Base-by-base conservation (phyloP, 1,140 invertebrate genomes). In the Trichogramma pretiosum region DNA sequence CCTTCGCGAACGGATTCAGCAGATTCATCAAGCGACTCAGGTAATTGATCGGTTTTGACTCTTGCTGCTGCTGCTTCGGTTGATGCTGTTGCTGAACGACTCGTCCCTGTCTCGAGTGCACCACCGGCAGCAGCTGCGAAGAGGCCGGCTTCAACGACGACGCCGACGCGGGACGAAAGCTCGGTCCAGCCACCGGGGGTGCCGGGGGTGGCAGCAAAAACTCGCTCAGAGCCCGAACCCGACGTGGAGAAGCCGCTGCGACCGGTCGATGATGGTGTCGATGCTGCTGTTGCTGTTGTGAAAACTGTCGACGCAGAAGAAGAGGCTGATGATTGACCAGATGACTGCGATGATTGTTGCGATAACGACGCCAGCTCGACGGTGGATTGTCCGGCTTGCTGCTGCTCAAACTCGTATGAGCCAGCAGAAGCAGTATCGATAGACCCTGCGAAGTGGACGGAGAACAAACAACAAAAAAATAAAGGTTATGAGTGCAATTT, bases 121-220 rank as follows among this genome's bases (percentile, higher is more conserved):
- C n/a, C n/a, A n/a, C n/a, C n/a, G n/a, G n/a, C n/a, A n/a, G 26
- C 13, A 13, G n/a, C 1, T 36, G 14, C 11, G 19, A 13, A 5
- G 48, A 14, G 11, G 37, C 28, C 4, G 22, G 8, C 8, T 21
- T 18, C 1, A n/a, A 10, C 10, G 37, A 30, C 5, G 36, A 3
- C 7, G 28, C 14, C 4, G 52, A 32, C 21, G 44, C 41, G 13
- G 28, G 43, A n/a, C 28, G 24, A 8, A 48, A 49, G 11, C 38
- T 43, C 1, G 56, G 11, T 49, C 48, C 17, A 55, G 14, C 24
- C 5, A 11, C 24, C 17, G 32, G 46, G 35, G 57, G 58, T 9
- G 21, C 26, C 0, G 61, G 58, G 2, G 65, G 66, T 47, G 68
- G 68, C 13, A 62, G 55, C n/a, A 71, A 40, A 16, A 60, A 71